Percentiles rank a stretch among this genome's conserved stretches.
These are phyloP conservation scores for Andrena dorsata DNA, from an alignment of 2,888 invertebrate species.

Conservation along the genomic window DNA sequence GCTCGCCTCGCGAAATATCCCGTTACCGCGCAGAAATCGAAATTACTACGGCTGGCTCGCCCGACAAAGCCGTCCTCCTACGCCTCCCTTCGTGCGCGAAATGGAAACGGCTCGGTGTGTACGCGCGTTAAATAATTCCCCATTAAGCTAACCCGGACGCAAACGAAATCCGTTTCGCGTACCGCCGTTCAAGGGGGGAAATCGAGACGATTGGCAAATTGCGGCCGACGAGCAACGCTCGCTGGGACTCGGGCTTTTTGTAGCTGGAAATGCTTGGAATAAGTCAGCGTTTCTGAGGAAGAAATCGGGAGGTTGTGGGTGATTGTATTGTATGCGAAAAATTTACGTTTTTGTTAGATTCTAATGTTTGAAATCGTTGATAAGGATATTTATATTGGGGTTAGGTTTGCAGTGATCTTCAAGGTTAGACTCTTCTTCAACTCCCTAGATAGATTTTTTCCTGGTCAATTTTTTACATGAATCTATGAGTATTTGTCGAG, in stretches of 20 bases:
- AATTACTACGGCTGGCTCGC: conserved; percentile 46
- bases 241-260: neutral
- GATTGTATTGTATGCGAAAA: neutral
- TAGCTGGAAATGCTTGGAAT: neutral
- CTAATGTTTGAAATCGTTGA: no score
- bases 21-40: conserved; percentile 38
- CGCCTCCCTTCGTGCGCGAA: conserved; percentile 17
- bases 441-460: no score
- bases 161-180: neutral
- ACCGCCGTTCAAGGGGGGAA: neutral
- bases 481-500: neutral
- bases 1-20: conserved; percentile 21
- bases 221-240: neutral
- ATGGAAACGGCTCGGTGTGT: conserved; percentile 22
- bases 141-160: conserved; percentile 32
- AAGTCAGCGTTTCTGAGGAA: neutral
- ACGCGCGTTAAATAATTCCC: conserved; percentile 55
- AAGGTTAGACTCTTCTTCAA: no score
- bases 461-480: neutral
- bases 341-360: no score
- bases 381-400: no score
- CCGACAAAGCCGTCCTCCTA: conserved; percentile 46
- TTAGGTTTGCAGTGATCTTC: no score
- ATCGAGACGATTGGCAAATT: neutral
- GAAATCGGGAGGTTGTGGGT: neutral